These are phyloP conservation scores for Harpegnathos saltator DNA, from an alignment of 1,140 invertebrate species.

Conservation along the genomic window DNA sequence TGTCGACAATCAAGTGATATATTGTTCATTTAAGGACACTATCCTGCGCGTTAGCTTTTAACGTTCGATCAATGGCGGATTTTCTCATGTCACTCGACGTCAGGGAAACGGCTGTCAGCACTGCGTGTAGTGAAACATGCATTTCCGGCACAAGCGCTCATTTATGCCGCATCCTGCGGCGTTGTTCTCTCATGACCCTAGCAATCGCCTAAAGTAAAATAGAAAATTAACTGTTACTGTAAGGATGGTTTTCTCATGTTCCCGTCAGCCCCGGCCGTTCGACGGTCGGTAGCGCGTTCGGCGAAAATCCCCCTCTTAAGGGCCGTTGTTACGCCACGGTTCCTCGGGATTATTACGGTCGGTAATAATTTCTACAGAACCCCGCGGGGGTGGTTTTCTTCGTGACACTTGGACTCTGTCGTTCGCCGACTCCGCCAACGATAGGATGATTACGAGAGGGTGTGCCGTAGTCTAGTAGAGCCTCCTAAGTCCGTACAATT, in stretches of 20 bases:
- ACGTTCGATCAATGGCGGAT: too few relatives aligned
- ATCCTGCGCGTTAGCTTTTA: too few relatives aligned
- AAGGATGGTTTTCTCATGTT: background rate
- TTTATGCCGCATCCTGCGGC: background rate
- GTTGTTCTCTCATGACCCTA: background rate
- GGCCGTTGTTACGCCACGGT: slow-evolving; percentile 54
- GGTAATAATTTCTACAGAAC: slow-evolving; percentile 67
- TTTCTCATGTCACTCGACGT: too few relatives aligned
- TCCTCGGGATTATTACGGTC: slow-evolving; percentile 64
- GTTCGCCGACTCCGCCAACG: background rate
- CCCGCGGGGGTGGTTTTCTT: slow-evolving; percentile 5
- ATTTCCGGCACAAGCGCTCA: too few relatives aligned
- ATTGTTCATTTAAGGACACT: too few relatives aligned
- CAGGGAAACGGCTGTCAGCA: too few relatives aligned
- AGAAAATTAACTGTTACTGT: background rate
- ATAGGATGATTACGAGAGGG: background rate
- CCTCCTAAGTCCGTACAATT: slow-evolving; percentile 37
- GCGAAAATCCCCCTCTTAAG: slow-evolving; percentile 30
- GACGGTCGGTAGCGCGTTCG: background rate
- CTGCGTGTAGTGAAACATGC: too few relatives aligned
- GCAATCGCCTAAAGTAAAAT: background rate
- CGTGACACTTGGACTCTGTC: background rate
- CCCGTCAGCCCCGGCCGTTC: background rate
- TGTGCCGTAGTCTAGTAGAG: background rate
- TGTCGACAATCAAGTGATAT: too few relatives aligned